Base-by-base conservation (phyloP, 2,113 vertebrate genomes). In the Sphyrna mokarran region DNA sequence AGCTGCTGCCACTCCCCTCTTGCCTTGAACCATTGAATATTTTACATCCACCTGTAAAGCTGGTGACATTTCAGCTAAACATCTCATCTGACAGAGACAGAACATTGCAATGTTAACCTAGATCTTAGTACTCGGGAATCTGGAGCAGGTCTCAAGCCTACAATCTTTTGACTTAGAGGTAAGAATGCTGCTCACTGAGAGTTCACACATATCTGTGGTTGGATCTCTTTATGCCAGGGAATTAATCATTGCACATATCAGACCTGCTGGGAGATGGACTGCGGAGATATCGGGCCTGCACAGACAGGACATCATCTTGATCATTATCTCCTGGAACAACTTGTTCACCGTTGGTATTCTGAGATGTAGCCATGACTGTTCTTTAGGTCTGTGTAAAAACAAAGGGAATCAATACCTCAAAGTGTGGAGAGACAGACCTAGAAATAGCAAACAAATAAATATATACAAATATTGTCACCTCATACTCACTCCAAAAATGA, bases 261-360 rank as follows among this genome's bases (percentile, higher is more conserved):
- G 96, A 98, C 98, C 96, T 97, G 97, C 98, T 99, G 96, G 99
- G 99, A 0, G 99, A 99, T 7, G 98, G 98, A 96, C 98, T 99
- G 96, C 99, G 98, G 14, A 99, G 98, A 96, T 99, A 99, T 13
- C 95, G 98, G 2, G 98, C 98, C 97, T 99, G 99, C 68, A 99
- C 97, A 0, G 97, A 97, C 48, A 96, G 97, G 96, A 99, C 97
- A 0, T 96, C 96, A 0, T 11, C 61, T 4, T 96, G 96, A 0
- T 97, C 97, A 63, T 98, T 97, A 40, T 97, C 97, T 0, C 96
- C 94, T 0, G 98, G 98, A 61, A 98, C 98, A 0, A 95, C 97
- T 87, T 98, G 98, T 33, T 96, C 97, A 0, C 97, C 96, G 13
- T 96, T 97, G 0, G 96, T 96, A 78, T 98, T 97, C 33, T 96